These are phyloP conservation scores for Fregata magnificens DNA, from an alignment of 2,113 vertebrate genomes.

Conservation along the genomic window DNA sequence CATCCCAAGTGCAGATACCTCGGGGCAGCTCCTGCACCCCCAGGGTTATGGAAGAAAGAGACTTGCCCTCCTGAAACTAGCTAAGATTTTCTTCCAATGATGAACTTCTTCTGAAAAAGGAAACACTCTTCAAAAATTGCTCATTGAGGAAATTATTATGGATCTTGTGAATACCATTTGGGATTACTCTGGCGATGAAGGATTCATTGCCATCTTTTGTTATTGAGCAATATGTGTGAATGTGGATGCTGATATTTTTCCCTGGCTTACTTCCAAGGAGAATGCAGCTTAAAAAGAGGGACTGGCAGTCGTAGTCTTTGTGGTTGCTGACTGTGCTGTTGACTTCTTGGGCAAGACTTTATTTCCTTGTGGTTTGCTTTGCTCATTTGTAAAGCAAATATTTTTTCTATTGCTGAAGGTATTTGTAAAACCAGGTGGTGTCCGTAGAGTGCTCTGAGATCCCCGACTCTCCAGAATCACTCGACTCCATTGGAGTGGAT, in stretches of 20 bases:
- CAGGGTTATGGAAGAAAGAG: not conserved
- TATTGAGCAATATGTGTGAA: not conserved
- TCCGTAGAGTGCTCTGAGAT: not conserved
- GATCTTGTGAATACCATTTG: not conserved
- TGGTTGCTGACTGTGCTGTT: not conserved
- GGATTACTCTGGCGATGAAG: not conserved
- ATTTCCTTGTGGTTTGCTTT: not conserved
- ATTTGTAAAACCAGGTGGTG: not conserved
- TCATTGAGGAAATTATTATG: not conserved
- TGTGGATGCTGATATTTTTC: not conserved
- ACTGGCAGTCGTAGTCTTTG: not conserved
- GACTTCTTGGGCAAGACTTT: not conserved
- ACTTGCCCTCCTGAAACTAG: not conserved
- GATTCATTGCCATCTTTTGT: not conserved
- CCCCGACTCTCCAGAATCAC: not conserved
- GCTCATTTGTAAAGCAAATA: not conserved
- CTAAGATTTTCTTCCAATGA: not conserved
- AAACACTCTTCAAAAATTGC: not conserved
- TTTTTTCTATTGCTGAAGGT: not conserved
- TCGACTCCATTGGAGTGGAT: not conserved
- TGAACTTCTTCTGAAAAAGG: not conserved
- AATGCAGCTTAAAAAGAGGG: not conserved
- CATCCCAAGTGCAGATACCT: not conserved
- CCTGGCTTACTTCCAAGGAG: not conserved
- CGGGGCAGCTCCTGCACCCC: not conserved